Conservation (phyloP, 2,113 vertebrate species). For the Psephotus haematonotus region DNA sequence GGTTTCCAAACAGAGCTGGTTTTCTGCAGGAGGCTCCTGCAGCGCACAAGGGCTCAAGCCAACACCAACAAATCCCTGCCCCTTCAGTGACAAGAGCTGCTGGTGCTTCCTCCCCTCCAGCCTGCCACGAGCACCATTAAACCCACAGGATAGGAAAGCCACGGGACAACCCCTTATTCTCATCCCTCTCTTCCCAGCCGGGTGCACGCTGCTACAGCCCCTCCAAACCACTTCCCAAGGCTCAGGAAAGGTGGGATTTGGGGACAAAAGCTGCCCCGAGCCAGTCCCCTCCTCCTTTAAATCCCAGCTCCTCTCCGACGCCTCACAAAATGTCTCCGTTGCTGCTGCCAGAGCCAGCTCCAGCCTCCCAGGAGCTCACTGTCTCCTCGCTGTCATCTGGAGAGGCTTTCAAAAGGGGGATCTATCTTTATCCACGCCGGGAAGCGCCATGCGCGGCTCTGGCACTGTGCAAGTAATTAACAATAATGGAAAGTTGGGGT, state of each 20-base stretch:
- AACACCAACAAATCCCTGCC: neutral
- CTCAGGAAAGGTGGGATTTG: neutral
- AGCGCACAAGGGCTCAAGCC: neutral
- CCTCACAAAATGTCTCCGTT: slow-evolving; percentile 17
- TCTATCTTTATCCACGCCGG: neutral
- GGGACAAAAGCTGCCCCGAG: neutral
- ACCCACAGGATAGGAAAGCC: neutral
- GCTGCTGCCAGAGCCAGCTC: neutral
- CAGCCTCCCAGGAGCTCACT: neutral
- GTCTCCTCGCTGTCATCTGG: neutral
- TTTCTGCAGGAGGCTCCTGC: neutral
- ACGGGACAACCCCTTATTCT: neutral
- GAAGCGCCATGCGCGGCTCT: neutral
- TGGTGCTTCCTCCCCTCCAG: neutral
- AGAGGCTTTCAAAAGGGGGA: neutral
- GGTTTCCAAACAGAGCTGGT: neutral
- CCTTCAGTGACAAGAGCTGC: neutral
- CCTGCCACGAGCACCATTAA: neutral
- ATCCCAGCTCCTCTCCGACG: neutral
- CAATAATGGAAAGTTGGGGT: slow-evolving; percentile 45
- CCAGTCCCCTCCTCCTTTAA: neutral
- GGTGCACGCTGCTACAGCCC: accelerated
- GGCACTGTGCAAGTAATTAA: neutral
- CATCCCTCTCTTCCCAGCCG: neutral
- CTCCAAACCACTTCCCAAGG: neutral